Evolutionary conservation across 2,113 vertebrate genomes (phyloP).

Genomic region (Notiomystis cincta): DNA sequence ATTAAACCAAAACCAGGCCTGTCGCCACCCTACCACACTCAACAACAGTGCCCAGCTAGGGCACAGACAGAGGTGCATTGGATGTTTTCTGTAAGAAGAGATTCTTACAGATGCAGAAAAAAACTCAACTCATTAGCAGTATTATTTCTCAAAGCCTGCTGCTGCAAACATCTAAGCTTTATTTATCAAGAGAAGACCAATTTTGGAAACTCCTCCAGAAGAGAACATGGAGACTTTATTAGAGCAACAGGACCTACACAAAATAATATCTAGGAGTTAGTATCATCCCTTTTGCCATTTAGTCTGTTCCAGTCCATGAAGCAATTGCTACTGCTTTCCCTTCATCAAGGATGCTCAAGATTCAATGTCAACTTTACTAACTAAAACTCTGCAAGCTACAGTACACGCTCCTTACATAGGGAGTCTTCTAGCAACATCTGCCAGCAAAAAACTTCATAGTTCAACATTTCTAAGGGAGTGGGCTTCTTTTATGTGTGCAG

Average conservation of each 20-base stretch:
- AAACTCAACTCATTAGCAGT: background rate
- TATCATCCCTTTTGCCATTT: background rate
- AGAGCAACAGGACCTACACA: background rate
- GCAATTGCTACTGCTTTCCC: background rate
- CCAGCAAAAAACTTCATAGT: background rate
- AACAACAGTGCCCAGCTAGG: rapidly evolving
- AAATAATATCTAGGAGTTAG: background rate
- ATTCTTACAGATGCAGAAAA: background rate
- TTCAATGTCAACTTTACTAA: background rate
- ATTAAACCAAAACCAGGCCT: background rate
- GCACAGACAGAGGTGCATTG: rapidly evolving
- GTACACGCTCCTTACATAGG: rapidly evolving
- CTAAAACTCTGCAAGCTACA: background rate
- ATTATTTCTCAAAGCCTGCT: background rate
- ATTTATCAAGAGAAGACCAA: background rate
- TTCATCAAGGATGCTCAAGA: background rate
- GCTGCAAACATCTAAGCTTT: background rate
- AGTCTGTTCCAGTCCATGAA: background rate
- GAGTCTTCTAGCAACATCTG: background rate
- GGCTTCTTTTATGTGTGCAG: background rate
- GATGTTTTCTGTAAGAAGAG: background rate
- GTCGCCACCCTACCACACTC: no score
- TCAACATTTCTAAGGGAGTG: background rate
- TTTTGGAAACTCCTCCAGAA: background rate
- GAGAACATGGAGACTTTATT: background rate